These are phyloP conservation scores for Diplosoma virens DNA, from an alignment of 23 tunicate species.

Conservation along the genomic window DNA sequence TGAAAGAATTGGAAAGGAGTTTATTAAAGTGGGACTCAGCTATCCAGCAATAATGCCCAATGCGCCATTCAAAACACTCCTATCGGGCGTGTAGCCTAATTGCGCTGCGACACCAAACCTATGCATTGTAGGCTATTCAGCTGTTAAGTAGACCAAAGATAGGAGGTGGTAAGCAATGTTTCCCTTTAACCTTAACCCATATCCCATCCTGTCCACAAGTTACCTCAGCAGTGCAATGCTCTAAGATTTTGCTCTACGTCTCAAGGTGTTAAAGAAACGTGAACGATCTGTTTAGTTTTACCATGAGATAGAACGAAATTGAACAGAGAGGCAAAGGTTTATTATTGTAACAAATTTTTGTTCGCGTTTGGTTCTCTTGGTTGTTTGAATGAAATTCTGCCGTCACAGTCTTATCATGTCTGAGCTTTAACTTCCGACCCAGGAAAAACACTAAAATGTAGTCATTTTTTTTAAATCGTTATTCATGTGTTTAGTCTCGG, in stretches of 20 bases:
- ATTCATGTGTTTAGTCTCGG: not conserved
- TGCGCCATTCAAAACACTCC: not conserved
- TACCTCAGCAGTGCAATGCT: not conserved
- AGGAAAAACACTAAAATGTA: not conserved
- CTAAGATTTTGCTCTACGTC: not conserved
- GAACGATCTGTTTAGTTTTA: not conserved
- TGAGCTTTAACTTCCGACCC: not conserved
- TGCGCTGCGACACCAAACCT: not conserved
- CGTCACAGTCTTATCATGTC: not conserved
- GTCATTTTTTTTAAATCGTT: not conserved
- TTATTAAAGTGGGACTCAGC: not conserved
- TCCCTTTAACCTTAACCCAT: not conserved
- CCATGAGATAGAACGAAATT: not conserved
- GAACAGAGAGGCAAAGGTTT: not conserved
- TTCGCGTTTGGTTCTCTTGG: not conserved
- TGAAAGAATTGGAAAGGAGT: not conserved
- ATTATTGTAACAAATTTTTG: not conserved
- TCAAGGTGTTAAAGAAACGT: not conserved
- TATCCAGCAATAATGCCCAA: not conserved
- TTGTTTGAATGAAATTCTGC: not conserved
- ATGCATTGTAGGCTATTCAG: not conserved
- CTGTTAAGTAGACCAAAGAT: not conserved
- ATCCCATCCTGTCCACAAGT: not conserved
- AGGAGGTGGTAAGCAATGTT: not conserved
- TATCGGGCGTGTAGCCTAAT: not conserved